These are phyloP conservation scores for Lota lota DNA, from an alignment of 2,113 vertebrate genomes.

Conservation along the genomic window DNA sequence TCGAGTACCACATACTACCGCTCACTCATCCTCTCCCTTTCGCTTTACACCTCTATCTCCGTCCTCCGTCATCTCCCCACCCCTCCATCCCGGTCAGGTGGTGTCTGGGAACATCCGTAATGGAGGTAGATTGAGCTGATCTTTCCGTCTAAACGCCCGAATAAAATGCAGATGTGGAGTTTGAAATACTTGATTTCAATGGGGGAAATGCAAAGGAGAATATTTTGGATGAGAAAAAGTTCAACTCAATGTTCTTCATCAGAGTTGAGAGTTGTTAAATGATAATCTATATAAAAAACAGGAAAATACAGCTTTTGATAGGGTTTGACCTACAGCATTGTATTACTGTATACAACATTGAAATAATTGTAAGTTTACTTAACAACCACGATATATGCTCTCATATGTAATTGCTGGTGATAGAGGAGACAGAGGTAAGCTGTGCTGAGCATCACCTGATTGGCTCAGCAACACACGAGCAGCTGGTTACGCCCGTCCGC, in stretches of 20 bases:
- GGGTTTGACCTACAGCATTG: no score
- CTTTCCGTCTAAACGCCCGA: conserved; percentile 39
- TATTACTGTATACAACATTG: no score
- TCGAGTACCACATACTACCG: conserved; percentile 46
- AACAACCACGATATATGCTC: no score
- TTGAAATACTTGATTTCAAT: conserved; percentile 42
- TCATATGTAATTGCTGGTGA: neutral
- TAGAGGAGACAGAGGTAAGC: conserved; percentile 21
- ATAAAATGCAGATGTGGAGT: conserved; percentile 38
- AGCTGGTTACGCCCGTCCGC: conserved; percentile 37
- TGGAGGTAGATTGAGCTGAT: conserved; percentile 47
- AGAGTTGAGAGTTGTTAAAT: neutral
- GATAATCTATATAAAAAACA: neutral
- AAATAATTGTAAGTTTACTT: no score
- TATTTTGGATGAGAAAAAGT: conserved; percentile 11
- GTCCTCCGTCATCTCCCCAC: conserved; percentile 14
- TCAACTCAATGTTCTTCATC: conserved; percentile 3
- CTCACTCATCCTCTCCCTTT: conserved; percentile 49
- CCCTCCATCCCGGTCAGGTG: conserved; percentile 46
- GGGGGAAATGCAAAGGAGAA: conserved; percentile 21
- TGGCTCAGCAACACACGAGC: conserved; percentile 9
- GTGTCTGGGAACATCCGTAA: conserved; percentile 40
- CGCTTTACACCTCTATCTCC: conserved; percentile 26
- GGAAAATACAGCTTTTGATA: no score
- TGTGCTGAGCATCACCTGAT: conserved; percentile 23